Base-by-base conservation (phyloP, 2,888 invertebrate species). In the Cheilosia scutellata region DNA sequence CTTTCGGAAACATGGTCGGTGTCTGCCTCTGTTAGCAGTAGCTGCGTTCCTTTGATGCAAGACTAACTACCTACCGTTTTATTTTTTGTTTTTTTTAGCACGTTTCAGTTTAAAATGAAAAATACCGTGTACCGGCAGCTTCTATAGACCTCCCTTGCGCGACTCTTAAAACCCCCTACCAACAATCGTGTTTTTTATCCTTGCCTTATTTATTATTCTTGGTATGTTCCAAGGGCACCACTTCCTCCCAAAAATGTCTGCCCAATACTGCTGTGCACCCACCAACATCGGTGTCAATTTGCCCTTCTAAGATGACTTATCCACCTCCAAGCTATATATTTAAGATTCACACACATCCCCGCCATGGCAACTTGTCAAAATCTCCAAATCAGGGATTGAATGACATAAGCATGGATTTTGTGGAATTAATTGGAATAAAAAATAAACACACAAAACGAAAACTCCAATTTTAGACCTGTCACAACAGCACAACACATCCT, bases 391-490 rank as follows among this genome's bases (percentile, higher is more conserved):
- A 27, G 2, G 51, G 13, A 51, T 27, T 27, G 25, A 51, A 55
- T 55, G 55, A 55, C 55, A 55, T 33, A 51, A 51, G 25, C 51
- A 27, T 13, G 9, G 51, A 51, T 60, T 60, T 60, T 62, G 44
- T 16, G 47, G 51, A 65, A 42, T 78, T 63, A 70, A 78, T 70
- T 71, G 70, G 40, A 70, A 55, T 47, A 63, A 51, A 62, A 70
- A 70, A 51, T 4, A 13, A 7, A 33, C 7, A 7, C 29, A 33
- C 33, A 33, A 37, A 3, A 37, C 9, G 13, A 6, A 33, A 31
- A 55, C 57, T 66, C 57, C 72, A 72, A 79, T 79, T 72, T 79
- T 27, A 72, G 51, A 71, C 51, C 72, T 72, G 79, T 72, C 79
- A 72, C 65, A 58, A 65, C 58, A 72, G 58, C 57, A 58, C 33